phyloP scores from a whole-genome alignment of 2,888 invertebrate species.

The Drosophila infuscata region DNA sequence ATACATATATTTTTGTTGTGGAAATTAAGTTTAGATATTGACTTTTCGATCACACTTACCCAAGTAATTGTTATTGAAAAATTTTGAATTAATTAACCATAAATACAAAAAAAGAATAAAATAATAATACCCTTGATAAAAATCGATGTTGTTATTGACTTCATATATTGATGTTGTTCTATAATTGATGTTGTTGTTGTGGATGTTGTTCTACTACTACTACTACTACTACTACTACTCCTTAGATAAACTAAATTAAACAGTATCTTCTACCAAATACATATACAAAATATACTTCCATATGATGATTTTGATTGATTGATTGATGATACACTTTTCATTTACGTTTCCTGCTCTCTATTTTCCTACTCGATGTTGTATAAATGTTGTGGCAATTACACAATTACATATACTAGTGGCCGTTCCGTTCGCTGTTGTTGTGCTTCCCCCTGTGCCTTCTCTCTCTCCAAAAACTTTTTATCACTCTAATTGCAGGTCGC shows the following conservation, averaged over 20 bases:
- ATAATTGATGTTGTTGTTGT: conserved; percentile 77
- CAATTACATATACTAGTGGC: conserved; percentile 9
- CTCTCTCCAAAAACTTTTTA: conserved; percentile 45
- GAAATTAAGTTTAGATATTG: background rate
- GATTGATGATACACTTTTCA: conserved; percentile 33
- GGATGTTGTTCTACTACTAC: conserved; percentile 70
- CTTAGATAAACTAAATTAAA: conserved; percentile 41
- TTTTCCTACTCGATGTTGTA: conserved; percentile 56
- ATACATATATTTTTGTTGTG: conserved; percentile 4
- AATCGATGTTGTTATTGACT: conserved; percentile 80
- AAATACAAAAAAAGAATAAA: conserved; percentile 3
- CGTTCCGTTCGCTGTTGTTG: conserved; percentile 42
- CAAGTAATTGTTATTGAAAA: conserved; percentile 23
- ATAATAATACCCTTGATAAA: conserved; percentile 55
- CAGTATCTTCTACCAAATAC: conserved; percentile 45
- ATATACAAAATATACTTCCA: conserved; percentile 51
- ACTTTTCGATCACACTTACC: too few relatives aligned
- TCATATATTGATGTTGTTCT: conserved; percentile 80
- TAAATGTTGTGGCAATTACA: conserved; percentile 24
- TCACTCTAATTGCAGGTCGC: conserved; percentile 66
- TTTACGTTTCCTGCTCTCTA: conserved; percentile 30
- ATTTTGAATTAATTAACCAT: background rate
- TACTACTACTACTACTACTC: conserved; percentile 61
- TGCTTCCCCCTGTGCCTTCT: conserved; percentile 38
- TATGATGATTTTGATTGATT: conserved; percentile 63